phyloP scores from a whole-genome alignment of 2,888 invertebrate genomes.

The Orthosia gracilis region DNA sequence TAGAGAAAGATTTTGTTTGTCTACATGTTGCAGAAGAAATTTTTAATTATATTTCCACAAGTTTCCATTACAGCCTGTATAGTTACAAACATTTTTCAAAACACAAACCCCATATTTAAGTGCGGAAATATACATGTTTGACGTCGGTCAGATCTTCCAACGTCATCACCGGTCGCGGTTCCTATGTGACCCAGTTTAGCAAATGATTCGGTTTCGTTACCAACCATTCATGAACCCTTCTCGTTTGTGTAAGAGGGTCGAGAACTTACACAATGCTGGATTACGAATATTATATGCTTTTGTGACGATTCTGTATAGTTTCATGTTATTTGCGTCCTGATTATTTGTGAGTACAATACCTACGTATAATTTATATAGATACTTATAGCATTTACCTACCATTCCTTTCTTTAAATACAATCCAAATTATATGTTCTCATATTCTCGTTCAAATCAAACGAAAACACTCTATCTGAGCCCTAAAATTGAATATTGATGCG shows the following conservation, averaged over 20 bases:
- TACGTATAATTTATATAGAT: background rate
- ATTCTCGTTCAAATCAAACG: constrained; percentile 1
- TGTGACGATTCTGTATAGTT: constrained; percentile 18
- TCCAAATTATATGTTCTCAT: background rate
- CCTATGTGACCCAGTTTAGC: constrained; percentile 51
- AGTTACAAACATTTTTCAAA: background rate
- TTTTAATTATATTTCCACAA: too few species aligned
- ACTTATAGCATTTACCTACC: background rate
- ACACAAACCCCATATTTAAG: background rate
- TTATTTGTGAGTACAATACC: background rate
- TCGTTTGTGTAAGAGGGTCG: constrained; percentile 25
- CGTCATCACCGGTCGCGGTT: constrained; percentile 18
- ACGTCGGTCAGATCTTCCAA: constrained; percentile 3
- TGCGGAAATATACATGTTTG: constrained; percentile 1
- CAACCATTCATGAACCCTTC: constrained; percentile 46
- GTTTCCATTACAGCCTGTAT: too few species aligned
- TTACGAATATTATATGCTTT: constrained; percentile 41
- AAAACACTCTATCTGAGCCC: background rate
- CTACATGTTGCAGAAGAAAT: too few species aligned
- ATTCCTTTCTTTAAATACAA: background rate
- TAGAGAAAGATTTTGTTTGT: too few species aligned
- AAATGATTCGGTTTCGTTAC: constrained; percentile 48
- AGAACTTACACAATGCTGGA: constrained; percentile 45
- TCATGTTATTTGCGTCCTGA: constrained; percentile 6
- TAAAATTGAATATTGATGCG: constrained; percentile 17